Evolutionary conservation across 64 coral and sea anemone genomes (phyloP), one percentile per base, ranked within the genome.

Genomic region (Actinia tenebrosa): DNA sequence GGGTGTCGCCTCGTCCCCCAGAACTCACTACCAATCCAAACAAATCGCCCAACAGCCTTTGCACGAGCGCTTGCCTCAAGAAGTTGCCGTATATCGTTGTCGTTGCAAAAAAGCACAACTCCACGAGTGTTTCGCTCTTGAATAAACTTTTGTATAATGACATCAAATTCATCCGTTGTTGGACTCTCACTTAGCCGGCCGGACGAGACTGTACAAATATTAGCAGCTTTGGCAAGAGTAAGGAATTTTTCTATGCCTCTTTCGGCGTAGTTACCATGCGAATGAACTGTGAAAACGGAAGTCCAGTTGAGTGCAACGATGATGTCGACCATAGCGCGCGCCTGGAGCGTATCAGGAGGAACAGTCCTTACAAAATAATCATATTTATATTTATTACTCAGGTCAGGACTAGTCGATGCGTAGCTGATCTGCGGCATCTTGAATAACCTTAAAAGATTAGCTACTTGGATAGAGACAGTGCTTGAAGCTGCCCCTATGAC

Each of bases 361-460:
- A 97, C 94, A 8, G 94, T 97, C 61, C 94, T 47, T 47, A 97
- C 71, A n/a, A 97, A 97, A 44, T 87, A 97, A 16, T 97, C 91
- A 56, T 97, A 97, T 60, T 83, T 92, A 6, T 84, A 47, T 71
- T 97, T 97, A 71, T 97, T 89, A 54, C 94, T 97, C 5, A 97
- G 59, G 25, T 97, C 94, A 18, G 94, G 88, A 17, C 91, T 93
- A 0, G 94, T 96, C 7, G 94, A 96, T 4, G 94, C 94, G 59
- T 96, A 96, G 88, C 94, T 96, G 66, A 96, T 91, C 64, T 96
- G 94, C 7, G 94, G 94, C 45, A 96, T 52, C 22, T 87, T 85
- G 37, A 96, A 96, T 56, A 96, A 60, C 25, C 94, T 87, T 16
- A 96, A 80, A 75, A 96, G 88, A 26, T 96, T 89, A 7, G 94